phyloP scores from a whole-genome alignment of 2,888 invertebrate species.

The Pollenia amentaria region DNA sequence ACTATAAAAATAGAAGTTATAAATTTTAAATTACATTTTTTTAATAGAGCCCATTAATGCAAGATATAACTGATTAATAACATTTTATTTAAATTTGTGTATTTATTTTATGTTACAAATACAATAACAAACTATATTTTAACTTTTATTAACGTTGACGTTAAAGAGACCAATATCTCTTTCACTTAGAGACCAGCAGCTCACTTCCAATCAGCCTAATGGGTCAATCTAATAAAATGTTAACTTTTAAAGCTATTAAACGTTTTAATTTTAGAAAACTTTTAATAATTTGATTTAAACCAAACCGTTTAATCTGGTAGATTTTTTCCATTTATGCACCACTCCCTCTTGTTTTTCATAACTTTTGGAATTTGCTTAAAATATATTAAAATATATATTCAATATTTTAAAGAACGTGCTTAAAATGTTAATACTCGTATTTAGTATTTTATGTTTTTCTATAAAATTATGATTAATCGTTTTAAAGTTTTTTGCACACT shows the following conservation, averaged over 20 bases:
- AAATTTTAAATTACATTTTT: background rate
- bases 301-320: background rate
- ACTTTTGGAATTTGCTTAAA: slow-evolving; percentile 20
- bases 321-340: background rate
- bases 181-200: too few relatives aligned
- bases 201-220: too few relatives aligned
- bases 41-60: background rate
- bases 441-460: background rate
- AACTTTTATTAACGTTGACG: too few relatives aligned
- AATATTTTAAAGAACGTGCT: slow-evolving; percentile 42
- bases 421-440: slow-evolving; percentile 35
- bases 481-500: background rate
- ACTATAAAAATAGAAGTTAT: background rate
- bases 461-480: slow-evolving; percentile 15
- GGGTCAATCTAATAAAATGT: too few relatives aligned
- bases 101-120: too few relatives aligned
- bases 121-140: too few relatives aligned
- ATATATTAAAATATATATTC: too few relatives aligned
- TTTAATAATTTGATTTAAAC: too few relatives aligned
- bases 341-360: background rate
- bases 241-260: too few relatives aligned
- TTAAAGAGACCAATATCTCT: too few relatives aligned
- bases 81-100: too few relatives aligned
- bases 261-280: background rate
- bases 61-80: background rate